Evolutionary conservation across 2,113 vertebrate genomes (phyloP).

Genomic region (Sceloporus undulatus): DNA sequence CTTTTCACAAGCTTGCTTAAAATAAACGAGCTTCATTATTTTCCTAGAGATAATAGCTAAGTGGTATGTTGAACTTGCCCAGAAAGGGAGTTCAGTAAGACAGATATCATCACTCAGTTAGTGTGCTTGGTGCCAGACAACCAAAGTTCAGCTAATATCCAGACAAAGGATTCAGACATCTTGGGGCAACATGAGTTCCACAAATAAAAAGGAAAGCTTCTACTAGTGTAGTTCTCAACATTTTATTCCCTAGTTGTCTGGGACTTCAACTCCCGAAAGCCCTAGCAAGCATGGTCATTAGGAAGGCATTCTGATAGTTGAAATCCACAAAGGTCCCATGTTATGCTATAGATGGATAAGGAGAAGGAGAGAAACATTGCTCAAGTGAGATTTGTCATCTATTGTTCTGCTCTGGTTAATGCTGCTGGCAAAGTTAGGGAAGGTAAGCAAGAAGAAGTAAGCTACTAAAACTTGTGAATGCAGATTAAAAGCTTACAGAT

Average conservation of each 20-base stretch:
- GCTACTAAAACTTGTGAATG: not conserved
- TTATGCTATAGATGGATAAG: too few species aligned
- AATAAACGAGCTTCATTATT: not conserved
- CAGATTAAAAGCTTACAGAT: not conserved
- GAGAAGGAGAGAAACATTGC: not conserved
- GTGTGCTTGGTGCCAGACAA: not conserved
- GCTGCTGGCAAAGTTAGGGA: too few species aligned
- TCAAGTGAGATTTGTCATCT: not conserved
- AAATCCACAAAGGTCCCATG: too few species aligned
- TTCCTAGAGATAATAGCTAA: not conserved
- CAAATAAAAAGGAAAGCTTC: too few species aligned
- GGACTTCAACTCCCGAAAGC: too few species aligned
- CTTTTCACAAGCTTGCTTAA: not conserved
- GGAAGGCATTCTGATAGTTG: too few species aligned
- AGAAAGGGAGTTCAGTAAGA: not conserved
- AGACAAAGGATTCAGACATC: not conserved
- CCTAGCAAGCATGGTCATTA: too few species aligned
- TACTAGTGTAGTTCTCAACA: too few species aligned
- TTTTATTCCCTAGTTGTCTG: too few species aligned
- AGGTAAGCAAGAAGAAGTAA: not conserved
- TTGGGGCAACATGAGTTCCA: too few species aligned
- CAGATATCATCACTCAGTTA: not conserved
- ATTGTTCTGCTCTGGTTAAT: not conserved
- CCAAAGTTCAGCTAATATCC: not conserved
- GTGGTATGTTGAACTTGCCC: not conserved